Percentiles rank a stretch among this genome's conserved stretches.
These are phyloP conservation scores for Allolobophora icterica DNA, from an alignment of 2,888 invertebrate species.

Conservation along the genomic window DNA sequence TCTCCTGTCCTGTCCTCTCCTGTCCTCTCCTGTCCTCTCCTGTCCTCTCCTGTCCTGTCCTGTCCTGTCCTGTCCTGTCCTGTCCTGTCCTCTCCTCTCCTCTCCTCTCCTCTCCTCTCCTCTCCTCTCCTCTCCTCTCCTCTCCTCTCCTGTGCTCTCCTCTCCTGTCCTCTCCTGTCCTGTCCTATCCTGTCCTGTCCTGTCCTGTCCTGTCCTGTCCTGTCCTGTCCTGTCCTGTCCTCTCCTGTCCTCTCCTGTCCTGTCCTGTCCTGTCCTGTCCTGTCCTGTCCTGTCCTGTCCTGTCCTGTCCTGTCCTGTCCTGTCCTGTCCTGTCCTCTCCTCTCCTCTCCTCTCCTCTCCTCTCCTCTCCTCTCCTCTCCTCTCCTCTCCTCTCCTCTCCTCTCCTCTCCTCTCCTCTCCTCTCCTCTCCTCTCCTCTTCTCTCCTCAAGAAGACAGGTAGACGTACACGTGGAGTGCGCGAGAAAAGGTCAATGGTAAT, in stretches of 20 bases:
- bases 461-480: not conserved
- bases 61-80: not conserved
- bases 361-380: not conserved
- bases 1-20: slow-evolving; percentile 31
- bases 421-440: not conserved
- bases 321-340: not conserved
- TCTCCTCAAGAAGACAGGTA: not conserved
- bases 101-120: too few species aligned
- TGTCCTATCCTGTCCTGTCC: too few species aligned
- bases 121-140: too few species aligned
- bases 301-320: not conserved
- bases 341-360: not conserved
- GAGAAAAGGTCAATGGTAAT: slow-evolving; percentile 1
- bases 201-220: too few species aligned
- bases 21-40: slow-evolving; percentile 29
- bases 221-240: not conserved
- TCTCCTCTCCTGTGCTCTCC: too few species aligned
- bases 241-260: too few species aligned
- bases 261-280: too few species aligned
- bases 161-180: too few species aligned
- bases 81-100: too few species aligned
- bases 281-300: not conserved
- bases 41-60: slow-evolving; percentile 27
- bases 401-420: not conserved
- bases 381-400: not conserved